Conservation (phyloP, 2,888 invertebrate species). For the Mycogona germanica region DNA sequence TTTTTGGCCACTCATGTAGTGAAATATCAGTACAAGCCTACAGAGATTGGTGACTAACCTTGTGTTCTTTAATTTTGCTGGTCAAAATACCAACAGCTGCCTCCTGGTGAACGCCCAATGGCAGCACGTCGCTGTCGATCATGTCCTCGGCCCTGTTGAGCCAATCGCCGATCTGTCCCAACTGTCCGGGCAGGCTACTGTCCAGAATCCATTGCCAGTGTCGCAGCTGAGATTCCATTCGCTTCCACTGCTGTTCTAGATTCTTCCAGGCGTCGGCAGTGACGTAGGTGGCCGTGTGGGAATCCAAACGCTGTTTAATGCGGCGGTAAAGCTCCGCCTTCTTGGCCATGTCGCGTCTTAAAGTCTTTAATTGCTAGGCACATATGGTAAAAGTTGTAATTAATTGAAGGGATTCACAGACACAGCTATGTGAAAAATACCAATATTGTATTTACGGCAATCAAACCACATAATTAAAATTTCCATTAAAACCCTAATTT, state of each 20-base stretch:
- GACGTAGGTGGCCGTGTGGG: conserved; percentile 66
- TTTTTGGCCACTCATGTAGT: background rate
- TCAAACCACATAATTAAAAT: too few species aligned
- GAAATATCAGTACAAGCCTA: background rate
- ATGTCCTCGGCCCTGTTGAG: conserved; percentile 73
- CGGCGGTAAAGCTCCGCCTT: conserved; percentile 59
- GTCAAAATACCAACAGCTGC: conserved; percentile 78
- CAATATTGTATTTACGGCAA: too few species aligned
- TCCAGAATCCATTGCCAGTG: conserved; percentile 86
- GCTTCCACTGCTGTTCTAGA: conserved; percentile 65
- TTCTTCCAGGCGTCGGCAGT: conserved; percentile 76
- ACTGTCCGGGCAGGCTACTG: conserved; percentile 67
- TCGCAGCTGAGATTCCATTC: conserved; percentile 59
- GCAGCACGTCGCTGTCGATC: conserved; percentile 67
- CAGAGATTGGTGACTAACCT: conserved; percentile 36
- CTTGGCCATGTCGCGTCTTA: conserved; percentile 62
- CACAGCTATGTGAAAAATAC: too few species aligned
- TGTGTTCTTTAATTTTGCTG: conserved; percentile 64
- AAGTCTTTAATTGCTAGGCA: conserved; percentile 56
- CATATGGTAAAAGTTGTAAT: conserved; percentile 12
- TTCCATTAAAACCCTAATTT: too few species aligned
- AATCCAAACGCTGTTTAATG: conserved; percentile 63
- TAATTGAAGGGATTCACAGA: background rate
- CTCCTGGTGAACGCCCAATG: conserved; percentile 60
- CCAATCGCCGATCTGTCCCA: conserved; percentile 81